Base-by-base conservation (phyloP, 2,797 vertebrate species). In the Basileuterus tristriatus region DNA sequence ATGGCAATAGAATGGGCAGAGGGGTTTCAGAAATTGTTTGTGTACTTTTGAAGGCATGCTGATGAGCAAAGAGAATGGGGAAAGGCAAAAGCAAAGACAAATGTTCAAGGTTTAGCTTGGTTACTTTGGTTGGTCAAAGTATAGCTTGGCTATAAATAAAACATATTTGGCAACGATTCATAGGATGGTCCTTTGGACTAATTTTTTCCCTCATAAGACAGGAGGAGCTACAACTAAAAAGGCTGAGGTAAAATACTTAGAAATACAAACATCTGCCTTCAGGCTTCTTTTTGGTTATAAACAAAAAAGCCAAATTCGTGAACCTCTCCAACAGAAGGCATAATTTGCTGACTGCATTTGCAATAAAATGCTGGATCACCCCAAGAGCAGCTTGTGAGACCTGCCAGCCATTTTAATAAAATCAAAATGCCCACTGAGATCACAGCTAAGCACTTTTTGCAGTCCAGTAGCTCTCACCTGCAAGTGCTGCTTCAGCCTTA, bases 391-490 rank as follows among this genome's bases (percentile, higher is more conserved):
- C 44, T 60, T 32, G 3, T 70, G 91, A 91, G 68, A 81, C 39
- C 18, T 85, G 72, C 39, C 65, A 89, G 72, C 47, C 69, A 44
- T 62, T 88, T 52, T 62, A 55, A 65, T 71, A 78, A 90, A 81
- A 70, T 62, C 65, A 55, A 71, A 77, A 75, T 75, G 47, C 72
- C 76, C 68, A 80, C 60, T 29, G 53, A 93, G 87, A 71, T 87
- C 81, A 50, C 84, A 87, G 87, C 53, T 77, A 80, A 89, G 92
- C 83, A 41, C 4, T 79, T 90, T 96, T 89, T 90, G 76, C 90
- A 93, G 70, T 36, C 77, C 69, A 70, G 80, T 60, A 50, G n/a
- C 65, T 90, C 62, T 92, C 90, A 81, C 64, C 91, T 89, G 68
- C 39, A 91, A 94, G 56, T 37, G 62, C 76, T 85, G 64, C 64